Percentiles rank a stretch among this genome's conserved stretches.
Conservation (phyloP, 2,888 invertebrate species). For the Troides oblongomaculatus region DNA sequence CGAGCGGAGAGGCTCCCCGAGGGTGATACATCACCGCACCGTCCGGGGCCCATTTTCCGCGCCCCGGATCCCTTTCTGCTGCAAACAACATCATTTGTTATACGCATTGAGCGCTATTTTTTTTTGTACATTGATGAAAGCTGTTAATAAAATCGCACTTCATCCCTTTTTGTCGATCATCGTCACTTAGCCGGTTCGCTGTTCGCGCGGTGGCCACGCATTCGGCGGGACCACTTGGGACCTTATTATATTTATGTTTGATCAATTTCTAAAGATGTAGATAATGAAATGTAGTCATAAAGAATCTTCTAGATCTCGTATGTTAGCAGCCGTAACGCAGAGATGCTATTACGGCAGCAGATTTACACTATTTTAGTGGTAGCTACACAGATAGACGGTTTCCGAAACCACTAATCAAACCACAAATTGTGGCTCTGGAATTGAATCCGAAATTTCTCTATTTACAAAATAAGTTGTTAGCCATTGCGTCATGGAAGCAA, state of each 20-base stretch:
- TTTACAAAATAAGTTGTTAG: too few relatives aligned
- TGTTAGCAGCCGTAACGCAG: too few relatives aligned
- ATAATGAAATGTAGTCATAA: too few relatives aligned
- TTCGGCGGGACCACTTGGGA: slow-evolving; percentile 9
- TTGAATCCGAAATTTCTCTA: too few relatives aligned
- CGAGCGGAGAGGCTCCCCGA: slow-evolving; percentile 39
- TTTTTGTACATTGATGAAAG: slow-evolving; percentile 64
- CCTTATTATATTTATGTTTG: background rate
- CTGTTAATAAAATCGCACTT: slow-evolving; percentile 78
- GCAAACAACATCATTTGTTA: slow-evolving; percentile 80
- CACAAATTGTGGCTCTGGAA: too few relatives aligned
- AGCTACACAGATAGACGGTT: too few relatives aligned
- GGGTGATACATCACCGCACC: slow-evolving; percentile 54
- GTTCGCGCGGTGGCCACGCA: slow-evolving; percentile 44
- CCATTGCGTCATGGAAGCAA: too few relatives aligned
- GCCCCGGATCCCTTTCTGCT: slow-evolving; percentile 46
- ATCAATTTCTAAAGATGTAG: too few relatives aligned
- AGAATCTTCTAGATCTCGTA: too few relatives aligned
- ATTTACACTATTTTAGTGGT: too few relatives aligned
- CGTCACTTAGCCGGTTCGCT: slow-evolving; percentile 70
- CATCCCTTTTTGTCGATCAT: slow-evolving; percentile 79
- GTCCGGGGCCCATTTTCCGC: slow-evolving; percentile 51
- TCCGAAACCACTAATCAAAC: too few relatives aligned
- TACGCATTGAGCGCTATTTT: slow-evolving; percentile 68
- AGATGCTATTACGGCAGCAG: too few relatives aligned